Percentiles rank a stretch among this genome's conserved stretches.
Evolutionary conservation across 1,140 invertebrate species (phyloP).

Genomic region (Drosophila equinoxialis): DNA sequence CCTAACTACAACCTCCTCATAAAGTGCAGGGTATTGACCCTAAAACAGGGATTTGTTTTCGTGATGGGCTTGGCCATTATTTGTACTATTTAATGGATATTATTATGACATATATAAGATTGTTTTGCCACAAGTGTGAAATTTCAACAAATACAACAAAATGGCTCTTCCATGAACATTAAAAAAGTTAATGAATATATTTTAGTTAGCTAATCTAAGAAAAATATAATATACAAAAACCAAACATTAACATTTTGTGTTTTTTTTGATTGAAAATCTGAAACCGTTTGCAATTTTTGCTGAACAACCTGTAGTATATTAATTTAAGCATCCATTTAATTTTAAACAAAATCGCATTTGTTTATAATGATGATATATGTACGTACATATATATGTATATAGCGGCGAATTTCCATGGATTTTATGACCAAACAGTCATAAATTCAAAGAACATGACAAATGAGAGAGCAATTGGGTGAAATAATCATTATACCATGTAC

Average conservation of each 20-base stretch:
- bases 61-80: neutral
- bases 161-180: conserved; percentile 17
- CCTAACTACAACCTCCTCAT: too few species aligned
- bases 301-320: too few species aligned
- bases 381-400: too few species aligned
- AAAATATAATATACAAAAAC: neutral
- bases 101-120: conserved; percentile 44
- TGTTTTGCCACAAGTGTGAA: conserved; percentile 54
- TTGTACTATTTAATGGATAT: conserved; percentile 22
- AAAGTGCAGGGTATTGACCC: neutral
- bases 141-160: conserved; percentile 19
- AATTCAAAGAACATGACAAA: too few species aligned
- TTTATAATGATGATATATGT: too few species aligned
- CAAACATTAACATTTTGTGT: neutral
- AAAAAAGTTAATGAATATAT: conserved; percentile 48
- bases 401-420: too few species aligned
- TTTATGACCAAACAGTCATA: too few species aligned
- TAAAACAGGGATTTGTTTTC: neutral
- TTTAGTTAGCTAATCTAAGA: conserved; percentile 41
- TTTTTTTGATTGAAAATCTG: neutral
- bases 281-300: neutral
- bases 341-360: too few species aligned
- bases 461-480: too few species aligned
- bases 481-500: too few species aligned
- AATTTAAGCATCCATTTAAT: too few species aligned